Evolutionary conservation across 2,888 invertebrate species (phyloP).

Genomic region (Carcina quercana): DNA sequence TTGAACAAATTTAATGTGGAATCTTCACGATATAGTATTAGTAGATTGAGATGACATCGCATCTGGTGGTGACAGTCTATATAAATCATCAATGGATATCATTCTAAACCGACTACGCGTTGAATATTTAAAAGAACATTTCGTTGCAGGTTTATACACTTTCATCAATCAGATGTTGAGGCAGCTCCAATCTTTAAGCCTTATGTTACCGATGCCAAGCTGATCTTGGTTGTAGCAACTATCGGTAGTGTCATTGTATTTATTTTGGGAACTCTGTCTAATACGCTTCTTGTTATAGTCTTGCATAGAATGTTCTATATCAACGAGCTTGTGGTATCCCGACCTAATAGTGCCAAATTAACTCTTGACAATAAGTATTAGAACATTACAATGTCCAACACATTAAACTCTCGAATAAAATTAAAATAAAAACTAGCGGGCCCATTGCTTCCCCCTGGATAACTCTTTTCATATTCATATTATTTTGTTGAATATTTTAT

Average conservation of each 20-base stretch:
- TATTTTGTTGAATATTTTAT: no score
- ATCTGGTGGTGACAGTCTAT: background rate
- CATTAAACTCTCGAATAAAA: no score
- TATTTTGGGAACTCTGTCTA: slow-evolving; percentile 34
- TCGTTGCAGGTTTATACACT: background rate
- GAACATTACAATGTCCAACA: no score
- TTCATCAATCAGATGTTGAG: slow-evolving; percentile 17
- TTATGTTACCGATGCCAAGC: slow-evolving; percentile 36
- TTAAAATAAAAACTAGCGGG: no score
- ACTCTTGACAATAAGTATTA: no score
- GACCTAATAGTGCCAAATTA: no score
- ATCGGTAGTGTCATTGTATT: slow-evolving; percentile 50
- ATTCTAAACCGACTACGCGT: no score
- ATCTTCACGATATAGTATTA: slow-evolving; percentile 37
- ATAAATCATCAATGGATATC: no score
- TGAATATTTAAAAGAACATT: no score
- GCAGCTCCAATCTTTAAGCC: slow-evolving; percentile 8
- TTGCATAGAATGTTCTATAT: slow-evolving; percentile 37
- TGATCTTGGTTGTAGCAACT: slow-evolving; percentile 30
- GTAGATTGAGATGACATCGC: background rate
- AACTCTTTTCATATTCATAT: no score
- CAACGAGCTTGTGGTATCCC: no score
- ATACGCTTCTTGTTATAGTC: slow-evolving; percentile 59
- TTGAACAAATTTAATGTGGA: slow-evolving; percentile 46
- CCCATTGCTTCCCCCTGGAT: no score